These are phyloP conservation scores for Nesometra sesokonis DNA, from an alignment of 35 echinoderm and acorn worm genomes.

Conservation along the genomic window DNA sequence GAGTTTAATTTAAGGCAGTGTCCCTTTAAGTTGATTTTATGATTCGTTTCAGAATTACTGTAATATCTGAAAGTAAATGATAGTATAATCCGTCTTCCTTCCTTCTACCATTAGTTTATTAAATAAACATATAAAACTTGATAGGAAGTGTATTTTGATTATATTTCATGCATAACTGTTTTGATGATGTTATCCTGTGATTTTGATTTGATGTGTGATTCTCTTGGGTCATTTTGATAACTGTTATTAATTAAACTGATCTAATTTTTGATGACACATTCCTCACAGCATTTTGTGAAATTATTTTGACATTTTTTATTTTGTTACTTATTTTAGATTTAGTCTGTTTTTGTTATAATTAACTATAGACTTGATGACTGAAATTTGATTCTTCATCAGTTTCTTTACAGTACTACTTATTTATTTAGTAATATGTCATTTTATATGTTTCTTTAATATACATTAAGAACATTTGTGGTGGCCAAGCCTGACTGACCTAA, in stretches of 20 bases:
- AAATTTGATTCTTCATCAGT: too few species aligned
- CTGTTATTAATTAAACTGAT: not conserved
- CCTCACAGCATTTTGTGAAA: too few species aligned
- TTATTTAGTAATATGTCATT: too few species aligned
- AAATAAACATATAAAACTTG: not conserved
- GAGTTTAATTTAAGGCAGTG: too few species aligned
- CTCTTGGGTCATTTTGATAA: not conserved
- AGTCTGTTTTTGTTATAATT: not conserved
- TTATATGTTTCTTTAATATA: too few species aligned
- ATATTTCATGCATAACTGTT: not conserved
- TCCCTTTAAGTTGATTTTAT: not conserved
- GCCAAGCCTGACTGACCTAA: too few species aligned
- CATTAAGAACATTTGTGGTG: too few species aligned
- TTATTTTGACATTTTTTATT: not conserved
- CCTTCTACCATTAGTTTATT: not conserved
- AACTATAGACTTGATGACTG: too few species aligned
- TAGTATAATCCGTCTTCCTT: not conserved
- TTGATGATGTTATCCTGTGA: not conserved
- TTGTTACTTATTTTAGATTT: not conserved
- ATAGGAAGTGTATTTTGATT: not conserved
- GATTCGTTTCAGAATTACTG: not conserved
- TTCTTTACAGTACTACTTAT: too few species aligned
- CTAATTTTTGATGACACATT: not conserved
- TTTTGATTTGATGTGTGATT: not conserved
- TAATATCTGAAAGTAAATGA: not conserved